Evolutionary conservation across 2,797 vertebrate species (phyloP), one percentile per base, ranked within the genome.

Genomic region (Takifugu rubripes): DNA sequence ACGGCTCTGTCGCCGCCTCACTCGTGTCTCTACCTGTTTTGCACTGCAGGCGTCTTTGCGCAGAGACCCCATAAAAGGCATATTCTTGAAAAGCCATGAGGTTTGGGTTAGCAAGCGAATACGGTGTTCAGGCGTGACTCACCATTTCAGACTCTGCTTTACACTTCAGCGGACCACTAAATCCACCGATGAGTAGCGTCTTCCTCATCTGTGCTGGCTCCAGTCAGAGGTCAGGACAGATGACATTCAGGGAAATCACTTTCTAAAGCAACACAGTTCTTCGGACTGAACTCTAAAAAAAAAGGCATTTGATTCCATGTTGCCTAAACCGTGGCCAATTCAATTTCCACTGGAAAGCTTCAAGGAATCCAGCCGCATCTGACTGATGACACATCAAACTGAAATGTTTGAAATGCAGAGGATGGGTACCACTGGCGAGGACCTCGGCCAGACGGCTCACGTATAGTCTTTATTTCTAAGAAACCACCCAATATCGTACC

Each of bases 21-120:
- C 81, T 88, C 85, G 84, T 64, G 62, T 81, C 72, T 76, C 52
- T 29, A 68, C 60, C 54, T 64, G 73, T 66, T 64, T 59, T 46
- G 48, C 61, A 58, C 64, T 25, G 31, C 59, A 55, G 61, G 56
- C 70, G 64, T 68, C 61, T 66, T 76, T 36, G 51, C 62, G 36
- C 54, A 75, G 54, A 68, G 72, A 72, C 68, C 77, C 87, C 83
- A 87, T 88, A 86, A 87, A 89, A 84, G 79, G 81, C 77, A 82
- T 74, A 79, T 76, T 81, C 66, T 25, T 11, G 57, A 63, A 78
- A 79, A 64, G 75, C 74, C 62, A 54, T 46, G 24, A 76, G 79
- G 74, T 88, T 86, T 59, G 61, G 24, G 25, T 77, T 75, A 83
- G 82, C 79, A 69, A 72, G 60, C 75, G 2, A 21, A 70, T 25